Conservation (phyloP, 2,888 invertebrate genomes). For the Aporophyla nigra region DNA sequence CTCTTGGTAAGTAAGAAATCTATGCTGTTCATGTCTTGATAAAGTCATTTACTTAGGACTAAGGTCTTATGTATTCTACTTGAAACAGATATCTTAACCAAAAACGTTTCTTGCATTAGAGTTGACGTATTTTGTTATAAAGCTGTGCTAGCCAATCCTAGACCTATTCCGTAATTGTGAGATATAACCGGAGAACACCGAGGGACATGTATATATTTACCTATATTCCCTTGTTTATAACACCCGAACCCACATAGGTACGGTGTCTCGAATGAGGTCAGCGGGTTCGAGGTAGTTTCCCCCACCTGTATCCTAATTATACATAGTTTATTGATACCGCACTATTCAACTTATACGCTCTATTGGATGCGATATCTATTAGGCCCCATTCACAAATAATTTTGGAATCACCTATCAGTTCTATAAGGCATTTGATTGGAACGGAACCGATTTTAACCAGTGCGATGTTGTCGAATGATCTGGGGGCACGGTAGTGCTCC, state of each 20-base stretch:
- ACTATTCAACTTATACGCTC: conserved; percentile 39
- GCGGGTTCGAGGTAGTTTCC: conserved; percentile 44
- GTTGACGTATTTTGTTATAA: neutral
- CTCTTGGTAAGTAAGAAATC: neutral
- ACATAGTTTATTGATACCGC: conserved; percentile 54
- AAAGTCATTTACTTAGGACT: neutral
- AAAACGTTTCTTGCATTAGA: neutral
- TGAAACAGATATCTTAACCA: neutral
- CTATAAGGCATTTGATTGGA: neutral
- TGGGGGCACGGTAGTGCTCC: too few relatives aligned
- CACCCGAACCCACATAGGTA: conserved; percentile 54
- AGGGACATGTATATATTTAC: conserved; percentile 40
- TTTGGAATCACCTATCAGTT: neutral
- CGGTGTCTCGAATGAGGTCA: conserved; percentile 65
- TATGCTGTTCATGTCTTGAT: neutral
- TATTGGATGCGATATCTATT: conserved; percentile 26
- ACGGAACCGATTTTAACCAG: too few relatives aligned
- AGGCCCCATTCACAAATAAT: neutral
- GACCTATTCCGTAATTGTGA: conserved; percentile 23
- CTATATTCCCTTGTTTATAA: conserved; percentile 57
- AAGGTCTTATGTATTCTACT: neutral
- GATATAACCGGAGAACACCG: conserved; percentile 32
- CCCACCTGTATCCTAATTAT: conserved; percentile 62
- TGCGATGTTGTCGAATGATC: neutral
- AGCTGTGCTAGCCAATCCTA: conserved; percentile 18